Evolutionary conservation across 2,113 vertebrate species (phyloP), one percentile per base, ranked within the genome.

Genomic region (Mustela nigripes): DNA sequence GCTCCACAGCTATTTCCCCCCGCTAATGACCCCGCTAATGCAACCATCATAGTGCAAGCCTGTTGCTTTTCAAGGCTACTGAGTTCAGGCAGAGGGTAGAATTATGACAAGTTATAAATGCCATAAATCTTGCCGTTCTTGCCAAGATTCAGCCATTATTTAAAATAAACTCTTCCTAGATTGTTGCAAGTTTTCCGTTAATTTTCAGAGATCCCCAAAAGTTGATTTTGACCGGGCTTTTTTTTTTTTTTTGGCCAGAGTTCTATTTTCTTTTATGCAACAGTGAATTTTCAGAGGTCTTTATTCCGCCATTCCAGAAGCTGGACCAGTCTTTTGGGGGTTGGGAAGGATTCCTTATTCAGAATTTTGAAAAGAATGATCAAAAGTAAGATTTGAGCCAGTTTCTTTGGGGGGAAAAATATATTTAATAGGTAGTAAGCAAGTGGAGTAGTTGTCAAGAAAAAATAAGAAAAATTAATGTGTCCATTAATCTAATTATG

Each of bases 191-290:
- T 11, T 28, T 95, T 97, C 91, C n/a, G 10, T 58, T 94, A 73
- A 60, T 80, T 91, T 95, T 28, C 22, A 74, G 56, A 50, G 28
- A 42, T 79, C 0, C 15, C 36, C 45, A 39, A 88, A 92, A 84
- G 50, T 83, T 91, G 50, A 79, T 56, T 71, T 92, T 69, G 26
- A 69, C 7, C 28, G 14, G 56, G 53, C 10, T 56, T 16, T 56
- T 56, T 56, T 56, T 53, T 9, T 53, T 19, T 21, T 53, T 60
- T 89, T 53, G 76, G 60, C 4, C 5, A 60, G 39, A 89, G 22
- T 63, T 83, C 18, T 94, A n/a, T 87, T 89, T 87, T 95, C 33
- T 95, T 79, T 22, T 73, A 39, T 79, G 11, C 12, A 95, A 8
- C 31, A 83, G 39, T 79, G 12, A 81, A 60, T 60, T 84, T 83